phyloP scores from a whole-genome alignment of 1,140 invertebrate genomes.

The Drosophila suzukii region DNA sequence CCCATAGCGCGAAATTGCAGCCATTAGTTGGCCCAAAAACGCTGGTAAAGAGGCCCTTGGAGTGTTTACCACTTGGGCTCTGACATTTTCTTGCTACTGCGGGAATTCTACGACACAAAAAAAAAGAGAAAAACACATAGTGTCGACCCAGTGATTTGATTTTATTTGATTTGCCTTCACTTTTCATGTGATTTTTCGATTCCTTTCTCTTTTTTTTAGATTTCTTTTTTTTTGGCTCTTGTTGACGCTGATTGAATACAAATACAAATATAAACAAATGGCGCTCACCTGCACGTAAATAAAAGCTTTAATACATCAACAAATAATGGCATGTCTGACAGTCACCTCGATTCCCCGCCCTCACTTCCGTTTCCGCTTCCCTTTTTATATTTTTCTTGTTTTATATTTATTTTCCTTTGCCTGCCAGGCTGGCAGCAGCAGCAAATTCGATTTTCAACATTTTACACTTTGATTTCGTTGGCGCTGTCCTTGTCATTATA shows the following conservation, averaged over 20 bases:
- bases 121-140: constrained; percentile 11
- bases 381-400: constrained; percentile 18
- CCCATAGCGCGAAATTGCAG: constrained; percentile 42
- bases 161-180: constrained; percentile 73
- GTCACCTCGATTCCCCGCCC: constrained; percentile 28
- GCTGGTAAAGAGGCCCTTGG: constrained; percentile 39
- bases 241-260: constrained; percentile 81
- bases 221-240: constrained; percentile 24
- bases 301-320: constrained; percentile 78
- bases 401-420: constrained; percentile 18
- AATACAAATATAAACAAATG: constrained; percentile 78
- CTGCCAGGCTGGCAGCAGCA: constrained; percentile 29
- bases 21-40: constrained; percentile 49
- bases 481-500: constrained; percentile 57
- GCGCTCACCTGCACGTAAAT: constrained; percentile 72
- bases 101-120: constrained; percentile 37
- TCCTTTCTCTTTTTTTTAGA: constrained; percentile 12
- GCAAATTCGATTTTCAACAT: constrained; percentile 78
- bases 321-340: constrained; percentile 76
- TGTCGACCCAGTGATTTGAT: constrained; percentile 53
- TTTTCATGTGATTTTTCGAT: constrained; percentile 59
- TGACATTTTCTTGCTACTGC: constrained; percentile 39
- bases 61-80: constrained; percentile 47
- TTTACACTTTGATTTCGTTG: constrained; percentile 59
- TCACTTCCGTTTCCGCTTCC: constrained; percentile 51